A percentile compares a stretch with the other conserved stretches of the same genome.
Conservation (phyloP, 2,797 vertebrate genomes). For the Spinus pinus region DNA sequence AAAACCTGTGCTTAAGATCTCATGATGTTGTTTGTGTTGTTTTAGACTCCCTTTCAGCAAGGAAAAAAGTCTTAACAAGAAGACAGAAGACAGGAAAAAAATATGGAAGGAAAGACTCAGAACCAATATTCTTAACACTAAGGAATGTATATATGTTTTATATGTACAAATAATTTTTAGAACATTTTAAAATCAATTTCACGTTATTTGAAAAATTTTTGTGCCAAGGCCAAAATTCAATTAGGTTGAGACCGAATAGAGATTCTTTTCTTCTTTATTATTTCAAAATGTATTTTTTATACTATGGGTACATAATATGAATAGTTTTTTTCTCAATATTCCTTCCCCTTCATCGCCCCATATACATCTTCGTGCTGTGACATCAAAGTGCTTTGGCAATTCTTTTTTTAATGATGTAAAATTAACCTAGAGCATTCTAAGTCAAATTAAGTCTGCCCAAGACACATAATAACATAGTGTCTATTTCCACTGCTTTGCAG, state of each 20-base stretch:
- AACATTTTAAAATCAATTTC: not conserved
- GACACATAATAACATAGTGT: not conserved
- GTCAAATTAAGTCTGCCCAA: not conserved
- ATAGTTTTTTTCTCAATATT: not conserved
- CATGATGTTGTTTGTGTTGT: not conserved
- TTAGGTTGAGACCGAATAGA: not conserved
- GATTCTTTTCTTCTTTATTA: not conserved
- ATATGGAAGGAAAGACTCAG: not conserved
- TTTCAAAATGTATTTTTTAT: not conserved
- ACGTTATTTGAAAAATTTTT: not conserved
- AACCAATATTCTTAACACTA: not conserved
- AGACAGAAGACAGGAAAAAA: not conserved
- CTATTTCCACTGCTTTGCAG: not conserved
- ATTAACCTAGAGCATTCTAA: not conserved
- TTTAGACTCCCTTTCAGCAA: not conserved
- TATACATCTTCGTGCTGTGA: accelerated
- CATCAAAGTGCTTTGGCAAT: not conserved
- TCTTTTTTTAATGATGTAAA: not conserved
- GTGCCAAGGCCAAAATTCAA: not conserved
- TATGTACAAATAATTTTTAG: not conserved
- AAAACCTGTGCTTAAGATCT: not conserved
- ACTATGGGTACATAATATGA: not conserved
- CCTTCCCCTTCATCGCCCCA: accelerated
- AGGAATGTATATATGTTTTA: not conserved
- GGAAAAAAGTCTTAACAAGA: not conserved